These are phyloP conservation scores for Tillus elongatus DNA, from an alignment of 2,888 invertebrate genomes.

Conservation along the genomic window DNA sequence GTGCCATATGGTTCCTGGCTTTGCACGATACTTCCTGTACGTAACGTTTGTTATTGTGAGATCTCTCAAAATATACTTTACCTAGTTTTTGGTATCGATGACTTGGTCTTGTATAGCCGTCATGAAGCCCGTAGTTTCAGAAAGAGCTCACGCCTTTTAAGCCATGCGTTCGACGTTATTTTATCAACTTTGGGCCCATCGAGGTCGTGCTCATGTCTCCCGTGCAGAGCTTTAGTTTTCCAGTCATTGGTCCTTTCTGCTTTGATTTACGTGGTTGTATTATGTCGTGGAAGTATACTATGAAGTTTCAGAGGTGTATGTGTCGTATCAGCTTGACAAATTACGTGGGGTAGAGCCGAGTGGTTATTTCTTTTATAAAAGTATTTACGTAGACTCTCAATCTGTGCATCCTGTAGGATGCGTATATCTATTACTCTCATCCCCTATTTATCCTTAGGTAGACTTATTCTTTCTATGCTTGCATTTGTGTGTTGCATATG, in stretches of 20 bases:
- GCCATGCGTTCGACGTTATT: not conserved
- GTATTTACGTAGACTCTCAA: too few species aligned
- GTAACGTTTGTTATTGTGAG: too few species aligned
- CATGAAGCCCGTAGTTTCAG: conserved; percentile 2
- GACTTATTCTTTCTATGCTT: too few species aligned
- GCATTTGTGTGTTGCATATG: too few species aligned
- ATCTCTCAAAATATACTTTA: not conserved
- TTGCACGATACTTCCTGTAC: not conserved
- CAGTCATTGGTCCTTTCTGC: not conserved
- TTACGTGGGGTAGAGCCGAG: too few species aligned
- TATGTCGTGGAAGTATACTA: too few species aligned
- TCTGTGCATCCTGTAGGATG: too few species aligned
- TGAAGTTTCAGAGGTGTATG: too few species aligned
- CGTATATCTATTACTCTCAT: too few species aligned
- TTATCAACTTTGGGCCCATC: not conserved
- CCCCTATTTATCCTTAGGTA: too few species aligned
- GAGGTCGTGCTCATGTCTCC: not conserved
- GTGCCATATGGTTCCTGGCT: not conserved
- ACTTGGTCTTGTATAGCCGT: not conserved
- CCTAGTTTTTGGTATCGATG: not conserved
- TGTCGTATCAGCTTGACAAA: too few species aligned
- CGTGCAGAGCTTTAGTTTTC: not conserved
- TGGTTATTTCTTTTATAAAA: too few species aligned
- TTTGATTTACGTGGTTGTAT: not conserved
- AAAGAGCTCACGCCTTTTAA: not conserved